These are phyloP conservation scores for Epistrophella euchroma DNA, from an alignment of 2,888 invertebrate genomes.

Conservation along the genomic window DNA sequence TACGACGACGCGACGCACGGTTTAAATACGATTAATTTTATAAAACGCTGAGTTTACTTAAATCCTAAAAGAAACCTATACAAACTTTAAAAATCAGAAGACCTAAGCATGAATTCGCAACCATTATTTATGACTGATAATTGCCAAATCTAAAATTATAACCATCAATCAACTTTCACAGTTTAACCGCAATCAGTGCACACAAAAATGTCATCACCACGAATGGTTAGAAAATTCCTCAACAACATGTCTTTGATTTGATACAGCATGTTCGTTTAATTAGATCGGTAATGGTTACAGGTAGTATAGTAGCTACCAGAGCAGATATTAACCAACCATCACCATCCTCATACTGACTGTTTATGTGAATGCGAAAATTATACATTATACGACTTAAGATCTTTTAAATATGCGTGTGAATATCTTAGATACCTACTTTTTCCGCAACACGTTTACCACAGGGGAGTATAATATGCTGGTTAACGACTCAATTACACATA, in stretches of 20 bases:
- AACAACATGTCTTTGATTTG: conserved; percentile 24
- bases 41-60: too few species aligned
- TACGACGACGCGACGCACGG: too few species aligned
- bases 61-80: too few species aligned
- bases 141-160: conserved; percentile 5
- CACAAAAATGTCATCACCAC: conserved; percentile 4
- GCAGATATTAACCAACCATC: conserved; percentile 13
- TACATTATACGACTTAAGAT: neutral
- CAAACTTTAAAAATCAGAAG: too few species aligned
- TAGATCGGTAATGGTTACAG: conserved; percentile 43
- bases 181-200: conserved; percentile 29
- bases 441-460: conserved; percentile 17
- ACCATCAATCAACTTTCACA: conserved; percentile 46
- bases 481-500: conserved; percentile 70
- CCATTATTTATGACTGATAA: neutral
- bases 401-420: conserved; percentile 57
- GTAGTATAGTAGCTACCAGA: neutral
- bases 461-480: neutral
- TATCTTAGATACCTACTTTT: conserved; percentile 36
- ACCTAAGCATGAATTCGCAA: too few species aligned
- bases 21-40: too few species aligned
- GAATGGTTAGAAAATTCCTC: conserved; percentile 2
- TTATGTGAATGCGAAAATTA: conserved; percentile 50
- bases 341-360: neutral
- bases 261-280: conserved; percentile 61